A percentile compares a stretch with the other conserved stretches of the same genome.
Conservation (phyloP, 1,140 invertebrate genomes). For the Zophobas morio region DNA sequence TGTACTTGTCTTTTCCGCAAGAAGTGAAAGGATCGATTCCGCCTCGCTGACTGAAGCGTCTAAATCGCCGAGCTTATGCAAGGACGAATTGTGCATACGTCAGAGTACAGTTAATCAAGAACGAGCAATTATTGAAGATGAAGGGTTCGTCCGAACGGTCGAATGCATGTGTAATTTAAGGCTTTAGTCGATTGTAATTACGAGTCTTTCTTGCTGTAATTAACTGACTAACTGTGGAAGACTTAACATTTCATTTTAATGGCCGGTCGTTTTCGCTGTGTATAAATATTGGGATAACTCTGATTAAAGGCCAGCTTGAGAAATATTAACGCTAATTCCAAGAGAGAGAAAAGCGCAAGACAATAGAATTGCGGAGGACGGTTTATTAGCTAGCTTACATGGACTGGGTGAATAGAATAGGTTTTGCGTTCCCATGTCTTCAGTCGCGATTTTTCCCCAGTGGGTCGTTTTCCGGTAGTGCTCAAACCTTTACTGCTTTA, state of each 20-base stretch:
- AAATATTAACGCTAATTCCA: too few species aligned
- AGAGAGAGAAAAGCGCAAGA: too few species aligned
- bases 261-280: not conserved
- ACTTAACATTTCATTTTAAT: conserved; percentile 26
- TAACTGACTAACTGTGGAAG: conserved; percentile 34
- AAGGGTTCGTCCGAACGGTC: conserved; percentile 35
- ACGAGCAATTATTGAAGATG: conserved; percentile 35
- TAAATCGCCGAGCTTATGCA: conserved; percentile 1
- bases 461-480: too few species aligned
- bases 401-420: too few species aligned
- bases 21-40: not conserved
- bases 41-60: not conserved
- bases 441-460: too few species aligned
- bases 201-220: conserved; percentile 22
- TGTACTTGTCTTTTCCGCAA: not conserved
- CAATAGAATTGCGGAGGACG: too few species aligned
- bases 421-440: too few species aligned
- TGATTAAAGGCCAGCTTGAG: not conserved
- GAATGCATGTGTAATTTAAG: conserved; percentile 39
- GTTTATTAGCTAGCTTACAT: too few species aligned
- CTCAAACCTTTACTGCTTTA: too few species aligned
- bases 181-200: conserved; percentile 40
- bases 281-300: not conserved
- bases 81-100: conserved; percentile 22
- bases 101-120: conserved; percentile 38